phyloP scores from a whole-genome alignment of 2,888 invertebrate genomes.

The Oeneis ivallda region DNA sequence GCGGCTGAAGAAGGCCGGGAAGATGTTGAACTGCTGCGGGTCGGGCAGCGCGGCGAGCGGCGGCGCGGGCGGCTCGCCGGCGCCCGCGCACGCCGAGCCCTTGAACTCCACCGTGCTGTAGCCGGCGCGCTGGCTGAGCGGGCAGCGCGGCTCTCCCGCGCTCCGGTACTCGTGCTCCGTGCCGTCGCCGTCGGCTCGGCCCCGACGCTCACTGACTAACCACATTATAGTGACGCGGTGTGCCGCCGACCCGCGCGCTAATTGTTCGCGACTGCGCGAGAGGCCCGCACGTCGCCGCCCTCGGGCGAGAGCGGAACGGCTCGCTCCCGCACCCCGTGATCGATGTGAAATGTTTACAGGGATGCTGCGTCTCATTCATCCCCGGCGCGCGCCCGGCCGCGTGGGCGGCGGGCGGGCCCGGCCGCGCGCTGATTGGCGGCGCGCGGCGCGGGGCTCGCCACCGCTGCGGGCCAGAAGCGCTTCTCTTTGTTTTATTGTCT shows the following conservation, averaged over 20 bases:
- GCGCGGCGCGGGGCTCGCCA: slow-evolving; percentile 48
- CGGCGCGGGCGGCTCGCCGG: slow-evolving; percentile 77
- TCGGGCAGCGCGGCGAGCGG: slow-evolving; percentile 83
- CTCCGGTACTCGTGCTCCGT: slow-evolving; percentile 68
- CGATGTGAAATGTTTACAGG: slow-evolving; percentile 74
- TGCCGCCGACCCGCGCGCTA: slow-evolving; percentile 73
- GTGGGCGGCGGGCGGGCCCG: slow-evolving; percentile 50
- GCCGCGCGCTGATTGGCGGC: slow-evolving; percentile 47
- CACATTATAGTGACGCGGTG: slow-evolving; percentile 82
- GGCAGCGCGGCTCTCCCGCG: slow-evolving; percentile 74
- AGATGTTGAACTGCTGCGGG: slow-evolving; percentile 94
- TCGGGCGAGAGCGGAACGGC: slow-evolving; percentile 70
- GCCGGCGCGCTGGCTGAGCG: slow-evolving; percentile 76
- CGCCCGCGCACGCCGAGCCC: slow-evolving; percentile 86
- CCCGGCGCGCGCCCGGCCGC: slow-evolving; percentile 46
- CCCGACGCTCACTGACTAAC: slow-evolving; percentile 85
- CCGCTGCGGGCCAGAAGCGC: slow-evolving; percentile 70
- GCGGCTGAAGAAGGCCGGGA: slow-evolving; percentile 94
- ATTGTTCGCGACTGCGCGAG: slow-evolving; percentile 80
- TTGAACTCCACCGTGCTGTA: slow-evolving; percentile 93
- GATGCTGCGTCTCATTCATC: slow-evolving; percentile 74
- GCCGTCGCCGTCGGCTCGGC: slow-evolving; percentile 80
- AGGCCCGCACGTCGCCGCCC: slow-evolving; percentile 66
- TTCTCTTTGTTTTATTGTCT: slow-evolving; percentile 82
- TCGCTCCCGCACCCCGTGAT: slow-evolving; percentile 71